Percentiles rank a stretch among this genome's conserved stretches.
phyloP scores from a whole-genome alignment of 2,113 vertebrate genomes.

The Nesospiza acunhae region DNA sequence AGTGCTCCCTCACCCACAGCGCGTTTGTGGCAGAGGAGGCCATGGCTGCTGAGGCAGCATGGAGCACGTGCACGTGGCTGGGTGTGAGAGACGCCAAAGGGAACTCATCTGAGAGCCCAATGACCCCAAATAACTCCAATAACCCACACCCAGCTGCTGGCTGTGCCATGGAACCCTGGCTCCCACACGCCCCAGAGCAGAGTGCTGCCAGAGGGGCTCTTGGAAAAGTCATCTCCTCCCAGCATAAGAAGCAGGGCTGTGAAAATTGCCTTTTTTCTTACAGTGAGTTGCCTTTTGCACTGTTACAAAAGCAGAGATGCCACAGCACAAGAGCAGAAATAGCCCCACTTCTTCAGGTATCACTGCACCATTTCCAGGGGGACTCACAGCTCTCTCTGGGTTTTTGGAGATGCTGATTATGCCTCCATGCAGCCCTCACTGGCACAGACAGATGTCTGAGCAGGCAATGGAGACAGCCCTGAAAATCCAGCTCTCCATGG shows the following conservation, averaged over 20 bases:
- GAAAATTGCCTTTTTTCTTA: background rate
- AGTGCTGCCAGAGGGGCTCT: fast-evolving
- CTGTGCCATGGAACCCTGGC: background rate
- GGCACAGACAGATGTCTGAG: background rate
- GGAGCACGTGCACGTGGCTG: background rate
- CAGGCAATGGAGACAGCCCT: background rate
- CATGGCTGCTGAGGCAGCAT: background rate
- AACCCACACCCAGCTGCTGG: background rate
- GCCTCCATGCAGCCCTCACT: background rate
- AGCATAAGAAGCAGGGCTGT: background rate
- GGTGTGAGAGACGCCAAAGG: background rate
- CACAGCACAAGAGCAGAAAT: background rate
- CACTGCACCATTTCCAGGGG: background rate
- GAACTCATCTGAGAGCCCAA: background rate
- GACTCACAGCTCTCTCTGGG: background rate
- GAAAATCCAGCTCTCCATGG: background rate
- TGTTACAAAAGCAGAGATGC: background rate
- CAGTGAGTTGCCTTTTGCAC: background rate
- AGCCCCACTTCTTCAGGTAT: background rate
- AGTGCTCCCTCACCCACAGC: background rate
- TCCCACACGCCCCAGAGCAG: background rate
- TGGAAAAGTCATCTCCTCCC: background rate
- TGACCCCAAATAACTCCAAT: background rate
- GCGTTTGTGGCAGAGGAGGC: fast-evolving
- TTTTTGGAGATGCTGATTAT: background rate